Conservation (phyloP, 2,797 vertebrate species). For the Periophthalmus magnuspinnatus region DNA sequence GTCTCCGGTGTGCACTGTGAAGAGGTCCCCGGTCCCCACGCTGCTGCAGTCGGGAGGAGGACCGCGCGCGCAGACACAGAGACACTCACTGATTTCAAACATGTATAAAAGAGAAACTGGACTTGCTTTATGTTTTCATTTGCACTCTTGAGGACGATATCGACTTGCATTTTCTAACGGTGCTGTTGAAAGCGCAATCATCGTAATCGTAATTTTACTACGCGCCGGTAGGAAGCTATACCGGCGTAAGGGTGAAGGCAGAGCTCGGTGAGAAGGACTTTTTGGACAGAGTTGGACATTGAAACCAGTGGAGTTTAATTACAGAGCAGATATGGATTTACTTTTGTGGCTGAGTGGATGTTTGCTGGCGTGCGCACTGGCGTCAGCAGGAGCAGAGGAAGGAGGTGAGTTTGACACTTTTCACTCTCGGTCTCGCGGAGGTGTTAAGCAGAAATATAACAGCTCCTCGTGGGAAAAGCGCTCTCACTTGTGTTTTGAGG, state of each 20-base stretch:
- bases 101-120: constrained; percentile 26
- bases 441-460: constrained; percentile 17
- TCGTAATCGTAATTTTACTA: constrained; percentile 37
- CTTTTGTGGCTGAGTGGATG: constrained; percentile 66
- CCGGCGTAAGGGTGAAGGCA: constrained; percentile 25
- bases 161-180: not conserved
- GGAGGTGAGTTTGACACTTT: constrained; percentile 67
- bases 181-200: not conserved
- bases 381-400: constrained; percentile 54
- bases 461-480: not conserved
- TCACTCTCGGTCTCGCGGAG: constrained; percentile 22
- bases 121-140: constrained; percentile 7
- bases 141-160: constrained; percentile 3
- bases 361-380: constrained; percentile 59
- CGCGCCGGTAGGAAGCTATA: constrained; percentile 19
- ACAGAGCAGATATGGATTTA: constrained; percentile 63
- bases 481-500: not conserved
- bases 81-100: constrained; percentile 42
- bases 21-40: constrained; percentile 6
- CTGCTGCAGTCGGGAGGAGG: constrained; percentile 14
- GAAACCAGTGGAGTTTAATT: constrained; percentile 20
- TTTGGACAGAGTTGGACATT: constrained; percentile 11
- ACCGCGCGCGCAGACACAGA: constrained; percentile 20
- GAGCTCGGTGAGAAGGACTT: constrained; percentile 22
- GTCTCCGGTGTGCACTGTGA: not conserved